Evolutionary conservation across 2,797 vertebrate species (phyloP), one percentile per base, ranked within the genome.

Genomic region (Danionella dracula): DNA sequence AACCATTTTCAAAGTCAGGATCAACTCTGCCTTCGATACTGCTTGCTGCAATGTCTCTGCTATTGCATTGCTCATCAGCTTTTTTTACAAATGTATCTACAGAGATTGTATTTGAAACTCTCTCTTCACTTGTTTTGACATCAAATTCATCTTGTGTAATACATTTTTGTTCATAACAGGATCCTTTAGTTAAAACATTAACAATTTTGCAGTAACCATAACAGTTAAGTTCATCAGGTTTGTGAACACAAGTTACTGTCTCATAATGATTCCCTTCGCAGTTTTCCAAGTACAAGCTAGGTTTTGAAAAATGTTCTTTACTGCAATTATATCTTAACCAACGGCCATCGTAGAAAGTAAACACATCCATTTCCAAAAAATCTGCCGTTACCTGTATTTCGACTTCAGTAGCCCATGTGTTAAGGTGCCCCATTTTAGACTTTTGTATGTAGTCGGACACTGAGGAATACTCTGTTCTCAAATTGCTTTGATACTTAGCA

Each of bases 321-420:
- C 4, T 9, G 5, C 12, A 41, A 11, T 11, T 5, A 13, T 50
- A 68, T 11, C 34, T 61, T 21, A 66, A 35, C 69, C 69, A 66
- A 1, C n/a, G 31, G 1, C 17, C 15, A 1, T 38, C 13, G 8
- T 4, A 23, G 27, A 63, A 66, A 5, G 62, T 66, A 48, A 34
- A 60, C 1, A 70, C 16, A 49, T 57, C 4, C 0, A 48, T 4
- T 7, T 54, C 46, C 3, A 65, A 58, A 20, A 20, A 12, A 69
- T 69, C 34, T 0, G 60, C 32, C 5, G 60, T 56, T 4, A 37
- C 53, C n/a, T 68, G 60, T 8, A 69, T 69, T 32, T 69, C 71
- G 10, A 64, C 44, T 32, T 73, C 44, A 0, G 51, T 68, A 0
- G 58, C 44, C 51, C 71, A 73, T 10, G 8, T 51, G 19, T 42